Conservation (phyloP, 2,797 vertebrate species). For the Intellagama lesueurii region DNA sequence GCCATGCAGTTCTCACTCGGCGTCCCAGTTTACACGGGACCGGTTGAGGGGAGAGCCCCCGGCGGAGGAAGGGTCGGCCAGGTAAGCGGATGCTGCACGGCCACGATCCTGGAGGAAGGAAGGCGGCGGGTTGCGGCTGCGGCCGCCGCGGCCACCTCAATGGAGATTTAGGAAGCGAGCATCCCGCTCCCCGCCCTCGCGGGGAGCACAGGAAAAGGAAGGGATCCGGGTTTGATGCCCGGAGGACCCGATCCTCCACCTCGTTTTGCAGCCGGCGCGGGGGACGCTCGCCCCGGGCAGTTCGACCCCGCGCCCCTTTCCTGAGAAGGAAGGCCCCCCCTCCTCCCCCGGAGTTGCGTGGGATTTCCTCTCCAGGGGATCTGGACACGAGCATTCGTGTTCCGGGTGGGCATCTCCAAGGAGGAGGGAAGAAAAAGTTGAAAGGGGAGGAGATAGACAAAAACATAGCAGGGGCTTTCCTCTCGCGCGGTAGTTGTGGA, state of each 20-base stretch:
- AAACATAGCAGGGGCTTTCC: too few relatives aligned
- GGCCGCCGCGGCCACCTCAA: background rate
- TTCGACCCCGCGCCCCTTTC: background rate
- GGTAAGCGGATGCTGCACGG: background rate
- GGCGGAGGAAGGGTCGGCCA: background rate
- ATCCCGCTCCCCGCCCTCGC: background rate
- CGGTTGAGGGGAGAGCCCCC: background rate
- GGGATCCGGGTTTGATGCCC: too few relatives aligned
- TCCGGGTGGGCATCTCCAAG: background rate
- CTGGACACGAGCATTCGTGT: background rate
- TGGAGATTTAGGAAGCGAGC: too few relatives aligned
- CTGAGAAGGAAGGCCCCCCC: background rate
- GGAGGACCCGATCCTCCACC: background rate
- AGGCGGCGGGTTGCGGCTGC: fast-evolving
- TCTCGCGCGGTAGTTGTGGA: too few relatives aligned
- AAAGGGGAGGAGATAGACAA: background rate
- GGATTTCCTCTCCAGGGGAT: background rate
- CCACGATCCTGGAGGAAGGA: background rate
- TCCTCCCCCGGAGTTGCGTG: background rate
- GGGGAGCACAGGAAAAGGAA: too few relatives aligned
- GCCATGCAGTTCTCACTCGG: slow-evolving; percentile 2
- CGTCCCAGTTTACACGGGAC: slow-evolving; percentile 20
- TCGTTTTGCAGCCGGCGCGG: background rate
- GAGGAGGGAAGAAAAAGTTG: background rate
- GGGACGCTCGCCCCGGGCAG: background rate